Percentiles rank a stretch among this genome's conserved stretches.
phyloP scores from a whole-genome alignment of 2,888 invertebrate genomes.

The Dasysyrphus albostriatus region DNA sequence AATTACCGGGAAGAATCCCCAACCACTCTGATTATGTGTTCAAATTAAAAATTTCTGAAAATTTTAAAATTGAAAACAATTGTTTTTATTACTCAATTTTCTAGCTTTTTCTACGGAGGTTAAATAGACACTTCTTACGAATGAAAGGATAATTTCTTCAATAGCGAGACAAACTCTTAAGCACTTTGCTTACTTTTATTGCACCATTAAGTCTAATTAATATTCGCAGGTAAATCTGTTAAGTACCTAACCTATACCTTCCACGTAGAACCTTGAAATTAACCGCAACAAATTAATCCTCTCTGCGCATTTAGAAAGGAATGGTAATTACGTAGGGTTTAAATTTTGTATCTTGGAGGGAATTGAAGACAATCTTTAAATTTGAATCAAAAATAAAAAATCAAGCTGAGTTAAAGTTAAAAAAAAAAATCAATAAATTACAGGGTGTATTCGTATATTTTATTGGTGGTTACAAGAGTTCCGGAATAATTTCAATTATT shows the following conservation, averaged over 20 bases:
- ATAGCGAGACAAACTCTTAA: neutral
- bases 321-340: neutral
- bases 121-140: neutral
- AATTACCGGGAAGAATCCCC: too few species aligned
- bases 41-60: neutral
- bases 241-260: neutral
- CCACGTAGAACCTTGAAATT: neutral
- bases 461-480: too few species aligned
- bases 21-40: too few species aligned
- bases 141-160: neutral
- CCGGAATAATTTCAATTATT: too few species aligned
- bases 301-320: neutral
- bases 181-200: slow-evolving; percentile 3
- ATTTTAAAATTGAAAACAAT: neutral
- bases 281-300: slow-evolving; percentile 14
- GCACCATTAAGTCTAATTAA: slow-evolving; percentile 13
- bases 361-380: neutral
- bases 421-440: neutral
- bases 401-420: too few species aligned
- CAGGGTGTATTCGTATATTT: too few species aligned
- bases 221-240: slow-evolving; percentile 16
- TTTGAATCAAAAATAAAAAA: neutral
- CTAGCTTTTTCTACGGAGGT: neutral
- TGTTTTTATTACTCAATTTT: neutral
- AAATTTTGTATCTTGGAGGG: neutral